Evolutionary conservation across 2,888 invertebrate species (phyloP).

Genomic region (Thera britannica): DNA sequence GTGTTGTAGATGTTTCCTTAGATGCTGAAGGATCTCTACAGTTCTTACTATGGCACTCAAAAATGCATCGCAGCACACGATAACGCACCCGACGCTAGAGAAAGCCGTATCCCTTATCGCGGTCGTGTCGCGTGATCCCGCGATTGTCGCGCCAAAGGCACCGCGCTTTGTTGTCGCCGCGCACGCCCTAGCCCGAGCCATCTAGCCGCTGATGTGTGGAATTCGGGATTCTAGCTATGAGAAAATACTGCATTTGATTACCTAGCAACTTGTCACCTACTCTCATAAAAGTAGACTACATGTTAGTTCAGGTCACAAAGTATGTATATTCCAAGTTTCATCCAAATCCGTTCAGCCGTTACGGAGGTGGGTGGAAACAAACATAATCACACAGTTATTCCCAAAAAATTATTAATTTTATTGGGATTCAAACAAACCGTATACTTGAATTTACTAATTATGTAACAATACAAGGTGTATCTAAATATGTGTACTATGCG

Average conservation of each 20-base stretch:
- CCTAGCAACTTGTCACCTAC: neutral
- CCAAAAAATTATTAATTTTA: too few species aligned
- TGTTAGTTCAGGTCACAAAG: too few species aligned
- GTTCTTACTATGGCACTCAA: constrained; percentile 27
- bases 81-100: constrained; percentile 56
- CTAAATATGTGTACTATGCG: too few species aligned
- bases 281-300: too few species aligned
- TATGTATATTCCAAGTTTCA: too few species aligned
- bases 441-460: too few species aligned
- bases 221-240: constrained; percentile 24
- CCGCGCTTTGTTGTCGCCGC: constrained; percentile 66
- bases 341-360: too few species aligned
- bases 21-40: constrained; percentile 1
- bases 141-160: constrained; percentile 63
- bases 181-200: constrained; percentile 13
- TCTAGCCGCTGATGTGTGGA: constrained; percentile 20
- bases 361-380: too few species aligned
- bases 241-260: constrained; percentile 7
- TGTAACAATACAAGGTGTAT: too few species aligned
- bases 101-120: constrained; percentile 51
- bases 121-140: constrained; percentile 62
- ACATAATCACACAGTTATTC: too few species aligned
- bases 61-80: constrained; percentile 44
- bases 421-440: too few species aligned
- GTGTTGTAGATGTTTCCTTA: too few species aligned